Base-by-base conservation (phyloP, 2,113 vertebrate species). In the Pundamilia nyererei region DNA sequence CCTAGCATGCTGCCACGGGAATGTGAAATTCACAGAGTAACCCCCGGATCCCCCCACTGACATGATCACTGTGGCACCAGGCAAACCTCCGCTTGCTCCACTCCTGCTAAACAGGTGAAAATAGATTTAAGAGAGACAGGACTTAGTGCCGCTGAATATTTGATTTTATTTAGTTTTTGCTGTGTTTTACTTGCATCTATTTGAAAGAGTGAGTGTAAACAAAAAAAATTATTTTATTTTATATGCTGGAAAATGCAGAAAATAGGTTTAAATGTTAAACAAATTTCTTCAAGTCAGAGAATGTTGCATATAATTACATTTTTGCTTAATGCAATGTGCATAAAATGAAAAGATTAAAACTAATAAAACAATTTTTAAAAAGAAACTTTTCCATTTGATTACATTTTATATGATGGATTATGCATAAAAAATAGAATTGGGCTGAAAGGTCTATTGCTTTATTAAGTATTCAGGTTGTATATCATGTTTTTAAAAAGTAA, bases 321-420 rank as follows among this genome's bases (percentile, higher is more conserved):
- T 33, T 60, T 60, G 1, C 56, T 60, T 60, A 19, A 60, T 33
- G 56, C 29, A 19, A 33, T 33, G 0, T 60, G 56, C 56, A 60
- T 60, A 60, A 19, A 33, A 19, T 33, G 10, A 33, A 33, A 60
- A 3, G 0, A 33, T 60, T 33, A 33, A 60, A 60, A 33, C 4
- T 10, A 33, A 33, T 33, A 33, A 60, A 33, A 33, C 9, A 15
- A 29, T 5, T 56, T 56, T 29, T 3, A 8, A 56, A 29, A 56
- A 56, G 0, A 29, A 2, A 0, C 0, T 3, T 14, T 56, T 29
- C 0, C 0, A 56, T 29, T 56, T 56, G 55, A 56, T 56, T 56
- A 7, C 8, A 56, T 56, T 56, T 15, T 29, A 15, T 15, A 33
- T 60, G 14, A 60, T 60, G 56, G 56, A 60, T 19, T 33, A 1